A percentile compares a stretch with the other conserved stretches of the same genome.
These are phyloP conservation scores for Paradoxurus hermaphroditus DNA, from an alignment of 2,113 vertebrate species.

Conservation along the genomic window DNA sequence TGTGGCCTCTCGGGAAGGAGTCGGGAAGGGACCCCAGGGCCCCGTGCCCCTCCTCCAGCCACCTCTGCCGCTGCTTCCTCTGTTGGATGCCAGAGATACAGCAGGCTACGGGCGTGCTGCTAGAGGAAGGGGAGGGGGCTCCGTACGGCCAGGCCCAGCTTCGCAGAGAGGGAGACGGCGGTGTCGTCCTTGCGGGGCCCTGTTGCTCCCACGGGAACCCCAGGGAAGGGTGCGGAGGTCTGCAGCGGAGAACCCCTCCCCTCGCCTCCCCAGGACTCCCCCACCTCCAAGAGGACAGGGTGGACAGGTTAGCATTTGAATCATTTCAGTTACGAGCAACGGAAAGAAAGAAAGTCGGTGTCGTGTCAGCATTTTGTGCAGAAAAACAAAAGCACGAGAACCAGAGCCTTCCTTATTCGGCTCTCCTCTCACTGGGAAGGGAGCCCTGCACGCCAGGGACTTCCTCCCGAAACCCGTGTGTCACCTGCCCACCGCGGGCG, in stretches of 20 bases:
- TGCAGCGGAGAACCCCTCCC: background rate
- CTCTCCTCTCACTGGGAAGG: background rate
- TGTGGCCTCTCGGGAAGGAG: too few species aligned
- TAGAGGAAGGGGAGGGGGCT: background rate
- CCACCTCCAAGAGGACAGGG: too few species aligned
- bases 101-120: fast-evolving
- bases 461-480: background rate
- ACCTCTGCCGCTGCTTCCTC: background rate
- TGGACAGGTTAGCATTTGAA: too few species aligned
- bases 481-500: background rate
- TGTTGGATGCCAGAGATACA: fast-evolving
- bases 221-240: background rate
- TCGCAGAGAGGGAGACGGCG: background rate
- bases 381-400: background rate
- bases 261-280: too few species aligned
- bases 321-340: background rate
- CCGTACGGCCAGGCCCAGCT: background rate
- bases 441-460: too few species aligned
- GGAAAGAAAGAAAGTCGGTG: background rate
- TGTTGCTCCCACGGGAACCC: background rate
- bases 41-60: fast-evolving
- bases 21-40: background rate
- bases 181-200: background rate
- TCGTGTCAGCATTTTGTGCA: background rate
- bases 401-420: fast-evolving